Percentiles rank a stretch among this genome's conserved stretches.
Conservation (phyloP, 1,140 invertebrate species). For the Chrysopa pallens region DNA sequence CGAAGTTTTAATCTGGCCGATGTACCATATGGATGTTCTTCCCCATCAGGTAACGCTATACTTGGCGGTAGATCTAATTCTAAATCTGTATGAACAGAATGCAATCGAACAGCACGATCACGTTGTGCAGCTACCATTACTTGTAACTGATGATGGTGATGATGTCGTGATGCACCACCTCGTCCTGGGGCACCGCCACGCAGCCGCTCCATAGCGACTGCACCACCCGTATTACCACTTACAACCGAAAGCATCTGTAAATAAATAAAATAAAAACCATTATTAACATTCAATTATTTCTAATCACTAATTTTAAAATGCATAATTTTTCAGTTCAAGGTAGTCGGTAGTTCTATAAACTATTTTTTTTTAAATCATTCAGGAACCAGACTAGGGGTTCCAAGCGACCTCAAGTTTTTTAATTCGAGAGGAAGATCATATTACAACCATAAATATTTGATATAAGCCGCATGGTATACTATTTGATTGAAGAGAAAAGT, state of each 20-base stretch:
- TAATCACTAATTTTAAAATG: too few relatives aligned
- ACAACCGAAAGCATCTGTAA: slow-evolving; percentile 45
- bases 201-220: slow-evolving; percentile 24
- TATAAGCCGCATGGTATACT: too few relatives aligned
- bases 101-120: slow-evolving; percentile 28
- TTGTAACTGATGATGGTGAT: slow-evolving; percentile 6
- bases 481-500: too few relatives aligned
- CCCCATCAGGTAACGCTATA: slow-evolving; percentile 48
- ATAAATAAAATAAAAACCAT: slow-evolving; percentile 6
- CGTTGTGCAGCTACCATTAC: slow-evolving; percentile 14
- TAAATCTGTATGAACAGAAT: slow-evolving; percentile 39
- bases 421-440: too few relatives aligned
- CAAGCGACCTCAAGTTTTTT: too few relatives aligned
- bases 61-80: slow-evolving; percentile 44
- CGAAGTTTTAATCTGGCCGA: slow-evolving; percentile 39
- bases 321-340: too few relatives aligned
- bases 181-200: slow-evolving; percentile 17
- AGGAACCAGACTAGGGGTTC: too few relatives aligned
- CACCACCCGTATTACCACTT: slow-evolving; percentile 33
- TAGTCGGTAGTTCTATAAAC: too few relatives aligned
- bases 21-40: slow-evolving; percentile 42
- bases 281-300: too few relatives aligned
- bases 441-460: too few relatives aligned
- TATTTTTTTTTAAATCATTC: too few relatives aligned
- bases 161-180: slow-evolving; percentile 10